phyloP scores from a whole-genome alignment of 1,140 invertebrate genomes.

The Pectinophora gossypiella region DNA sequence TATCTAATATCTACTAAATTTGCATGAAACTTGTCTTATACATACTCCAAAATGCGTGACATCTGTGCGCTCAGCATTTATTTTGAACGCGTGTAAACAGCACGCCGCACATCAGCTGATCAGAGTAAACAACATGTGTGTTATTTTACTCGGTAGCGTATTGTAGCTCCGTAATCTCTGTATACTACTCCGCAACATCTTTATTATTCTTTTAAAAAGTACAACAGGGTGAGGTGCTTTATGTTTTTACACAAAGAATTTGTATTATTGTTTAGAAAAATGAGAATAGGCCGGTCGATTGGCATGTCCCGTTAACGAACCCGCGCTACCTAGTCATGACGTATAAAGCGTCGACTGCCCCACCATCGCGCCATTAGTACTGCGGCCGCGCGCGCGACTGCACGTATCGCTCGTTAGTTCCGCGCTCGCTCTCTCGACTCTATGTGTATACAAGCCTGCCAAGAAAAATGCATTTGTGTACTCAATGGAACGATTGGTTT shows the following conservation, averaged over 20 bases:
- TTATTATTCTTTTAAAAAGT: background rate
- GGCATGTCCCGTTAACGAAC: constrained; percentile 67
- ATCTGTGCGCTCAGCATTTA: background rate
- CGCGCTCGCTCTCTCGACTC: constrained; percentile 58
- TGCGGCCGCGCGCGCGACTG: constrained; percentile 65
- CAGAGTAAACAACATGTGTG: constrained; percentile 38
- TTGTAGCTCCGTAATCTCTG: no score
- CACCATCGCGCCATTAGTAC: constrained; percentile 60
- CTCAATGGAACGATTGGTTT: constrained; percentile 61
- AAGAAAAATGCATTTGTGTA: constrained; percentile 63
- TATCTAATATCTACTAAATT: no score
- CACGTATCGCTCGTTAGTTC: constrained; percentile 52
- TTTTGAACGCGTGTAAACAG: constrained; percentile 7
- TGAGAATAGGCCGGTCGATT: constrained; percentile 70
- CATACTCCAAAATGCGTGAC: no score
- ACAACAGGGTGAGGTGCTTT: constrained; percentile 23
- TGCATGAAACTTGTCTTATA: no score
- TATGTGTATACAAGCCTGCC: constrained; percentile 64
- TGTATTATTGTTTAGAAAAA: constrained; percentile 70
- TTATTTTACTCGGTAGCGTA: background rate
- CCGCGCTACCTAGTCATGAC: constrained; percentile 64
- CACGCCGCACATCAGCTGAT: constrained; percentile 43
- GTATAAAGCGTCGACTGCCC: constrained; percentile 67
- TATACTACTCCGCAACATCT: background rate
- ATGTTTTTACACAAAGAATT: constrained; percentile 35